Evolutionary conservation across 2,797 vertebrate species (phyloP), one percentile per base, ranked within the genome.

Genomic region (Sarcophilus harrisii): DNA sequence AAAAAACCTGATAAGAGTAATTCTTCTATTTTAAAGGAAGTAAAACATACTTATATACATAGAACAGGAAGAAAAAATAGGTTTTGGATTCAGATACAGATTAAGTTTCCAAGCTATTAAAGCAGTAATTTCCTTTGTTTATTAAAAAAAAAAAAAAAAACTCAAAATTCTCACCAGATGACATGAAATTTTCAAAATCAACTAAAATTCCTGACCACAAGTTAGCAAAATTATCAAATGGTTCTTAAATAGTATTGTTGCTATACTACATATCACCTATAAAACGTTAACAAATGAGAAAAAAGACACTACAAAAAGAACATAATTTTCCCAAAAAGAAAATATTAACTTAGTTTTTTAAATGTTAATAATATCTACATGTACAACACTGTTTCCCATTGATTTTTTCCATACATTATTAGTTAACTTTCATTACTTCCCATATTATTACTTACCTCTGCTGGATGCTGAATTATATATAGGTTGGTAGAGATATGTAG

Each of bases 391-490:
- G 2, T 93, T 97, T 97, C 87, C 73, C 89, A 57, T 92, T 95
- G 21, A 24, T 55, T 30, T 93, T 58, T 96, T 38, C 93, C 94
- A 95, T 62, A 58, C 52, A 30, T 94, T 54, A 93, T 4, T 54
- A 92, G 49, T 24, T 93, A n/a, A 97, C 96, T 90, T 54, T 60
- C 29, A 91, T 87, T 18, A 92, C 30, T 96, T 97, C 92, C 54
- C 28, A 97, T 45, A 97, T 91, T 73, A 90, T 97, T 97, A 98
- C 99, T 99, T 98, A 99, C 99, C 99, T 99, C 99, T 97, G 99
- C 99, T 32, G 99, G 99, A 98, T 99, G 99, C 97, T 99, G 99
- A 97, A 99, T 99, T 90, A 99, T 99, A 97, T 99, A 99, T 95
- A 99, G 98, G 97, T 99, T 98, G 0, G 99, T 99, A 93, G 99